Evolutionary conservation across 2,888 invertebrate genomes (phyloP).

Genomic region (Tiphia femorata): DNA sequence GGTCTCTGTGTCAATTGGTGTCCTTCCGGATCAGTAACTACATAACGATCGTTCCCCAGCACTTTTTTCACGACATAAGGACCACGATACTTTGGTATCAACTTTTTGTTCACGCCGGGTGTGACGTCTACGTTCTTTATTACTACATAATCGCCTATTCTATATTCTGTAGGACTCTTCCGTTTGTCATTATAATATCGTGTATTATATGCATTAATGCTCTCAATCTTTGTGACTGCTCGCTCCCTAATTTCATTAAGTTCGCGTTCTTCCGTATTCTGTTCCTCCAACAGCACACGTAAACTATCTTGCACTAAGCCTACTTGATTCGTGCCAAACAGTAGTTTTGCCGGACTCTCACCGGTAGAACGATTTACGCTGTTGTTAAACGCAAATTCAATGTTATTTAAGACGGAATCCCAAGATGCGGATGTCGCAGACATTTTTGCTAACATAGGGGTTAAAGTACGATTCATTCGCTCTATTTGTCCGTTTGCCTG

Average conservation of each 20-base stretch:
- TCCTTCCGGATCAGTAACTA: constrained; percentile 7
- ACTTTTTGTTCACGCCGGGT: constrained; percentile 5
- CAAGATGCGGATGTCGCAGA: background rate
- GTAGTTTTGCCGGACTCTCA: constrained; percentile 10
- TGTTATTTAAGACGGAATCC: background rate
- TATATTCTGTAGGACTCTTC: constrained; percentile 6
- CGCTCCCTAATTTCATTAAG: background rate
- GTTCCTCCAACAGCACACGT: background rate
- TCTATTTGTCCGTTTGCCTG: constrained; percentile 17
- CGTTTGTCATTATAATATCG: constrained; percentile 4
- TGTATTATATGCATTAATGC: background rate
- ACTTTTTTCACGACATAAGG: constrained; percentile 8
- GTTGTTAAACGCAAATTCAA: constrained; percentile 20
- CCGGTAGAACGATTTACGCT: constrained; percentile 9
- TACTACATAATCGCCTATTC: constrained; percentile 4
- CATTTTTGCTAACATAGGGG: constrained; percentile 22
- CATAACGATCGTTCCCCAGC: constrained; percentile 6
- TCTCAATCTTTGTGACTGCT: background rate
- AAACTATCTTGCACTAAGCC: constrained; percentile 8
- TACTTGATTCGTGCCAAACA: constrained; percentile 14
- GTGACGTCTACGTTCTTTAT: constrained; percentile 14
- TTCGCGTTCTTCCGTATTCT: background rate
- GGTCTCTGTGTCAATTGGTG: background rate
- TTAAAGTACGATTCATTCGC: constrained; percentile 7
- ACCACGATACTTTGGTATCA: constrained; percentile 9